Evolutionary conservation across 2,113 vertebrate species (phyloP).

Genomic region (Cyanistes caeruleus): DNA sequence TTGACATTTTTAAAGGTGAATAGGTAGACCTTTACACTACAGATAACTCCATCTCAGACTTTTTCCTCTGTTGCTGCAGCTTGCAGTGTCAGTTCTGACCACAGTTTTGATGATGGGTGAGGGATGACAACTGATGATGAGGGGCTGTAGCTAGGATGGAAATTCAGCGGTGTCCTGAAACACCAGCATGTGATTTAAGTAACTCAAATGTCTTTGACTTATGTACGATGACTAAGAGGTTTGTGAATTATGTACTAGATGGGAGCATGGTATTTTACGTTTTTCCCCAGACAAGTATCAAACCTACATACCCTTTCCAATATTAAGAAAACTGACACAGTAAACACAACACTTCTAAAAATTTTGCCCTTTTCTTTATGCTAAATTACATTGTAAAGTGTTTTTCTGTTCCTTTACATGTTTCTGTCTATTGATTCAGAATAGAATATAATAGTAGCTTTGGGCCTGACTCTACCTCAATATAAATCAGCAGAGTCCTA

Average conservation of each 20-base stretch:
- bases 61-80: neutral
- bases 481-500: neutral
- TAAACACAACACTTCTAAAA: neutral
- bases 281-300: neutral
- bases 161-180: neutral
- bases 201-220: neutral
- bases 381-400: neutral
- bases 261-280: neutral
- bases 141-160: neutral
- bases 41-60: neutral
- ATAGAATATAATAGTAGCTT: neutral
- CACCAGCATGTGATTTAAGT: neutral
- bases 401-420: neutral
- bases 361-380: neutral
- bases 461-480: neutral
- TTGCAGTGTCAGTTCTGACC: neutral
- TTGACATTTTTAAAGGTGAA: constrained; percentile 28
- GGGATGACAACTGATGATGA: neutral
- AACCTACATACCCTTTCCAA: neutral
- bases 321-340: neutral
- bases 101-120: neutral
- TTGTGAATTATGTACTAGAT: neutral
- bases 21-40: neutral
- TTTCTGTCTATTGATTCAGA: neutral
- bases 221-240: neutral